These are phyloP conservation scores for Diachasmimorpha longicaudata DNA, from an alignment of 1,140 invertebrate species.

Conservation along the genomic window DNA sequence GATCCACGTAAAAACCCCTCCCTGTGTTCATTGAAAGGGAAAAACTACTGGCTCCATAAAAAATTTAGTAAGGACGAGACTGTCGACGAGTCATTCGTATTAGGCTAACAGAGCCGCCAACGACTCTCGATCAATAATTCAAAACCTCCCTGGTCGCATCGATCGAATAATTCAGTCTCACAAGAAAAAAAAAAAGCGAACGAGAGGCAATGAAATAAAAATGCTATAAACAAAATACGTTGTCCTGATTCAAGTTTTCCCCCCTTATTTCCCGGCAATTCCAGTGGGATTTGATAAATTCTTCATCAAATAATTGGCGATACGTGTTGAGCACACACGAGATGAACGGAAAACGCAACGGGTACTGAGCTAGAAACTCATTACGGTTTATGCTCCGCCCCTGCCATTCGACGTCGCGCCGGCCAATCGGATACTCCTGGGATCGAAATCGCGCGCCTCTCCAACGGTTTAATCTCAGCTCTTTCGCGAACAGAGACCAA, in stretches of 20 bases:
- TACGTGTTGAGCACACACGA: constrained; percentile 20
- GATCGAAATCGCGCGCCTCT: constrained; percentile 57
- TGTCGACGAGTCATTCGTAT: constrained; percentile 43
- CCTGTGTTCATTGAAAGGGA: neutral
- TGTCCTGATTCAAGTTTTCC: neutral
- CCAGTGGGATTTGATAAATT: neutral
- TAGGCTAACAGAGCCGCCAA: constrained; percentile 44
- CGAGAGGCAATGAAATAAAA: neutral
- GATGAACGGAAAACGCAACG: constrained; percentile 1
- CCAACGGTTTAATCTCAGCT: constrained; percentile 59
- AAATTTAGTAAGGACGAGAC: constrained; percentile 42
- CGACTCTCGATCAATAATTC: constrained; percentile 43
- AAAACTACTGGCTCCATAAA: constrained; percentile 28
- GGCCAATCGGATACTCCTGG: constrained; percentile 57
- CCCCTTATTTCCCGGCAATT: neutral
- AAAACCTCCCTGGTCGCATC: constrained; percentile 16
- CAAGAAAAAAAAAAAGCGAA: neutral
- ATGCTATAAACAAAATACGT: neutral
- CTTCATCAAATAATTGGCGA: neutral
- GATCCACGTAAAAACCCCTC: neutral
- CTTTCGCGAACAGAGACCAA: neutral
- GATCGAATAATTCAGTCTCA: neutral
- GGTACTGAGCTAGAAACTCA: constrained; percentile 60
- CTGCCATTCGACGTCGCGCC: constrained; percentile 53
- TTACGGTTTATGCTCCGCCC: constrained; percentile 59